Base-by-base conservation (phyloP, 64 coral and sea anemone genomes). In the Porites australiensis region DNA sequence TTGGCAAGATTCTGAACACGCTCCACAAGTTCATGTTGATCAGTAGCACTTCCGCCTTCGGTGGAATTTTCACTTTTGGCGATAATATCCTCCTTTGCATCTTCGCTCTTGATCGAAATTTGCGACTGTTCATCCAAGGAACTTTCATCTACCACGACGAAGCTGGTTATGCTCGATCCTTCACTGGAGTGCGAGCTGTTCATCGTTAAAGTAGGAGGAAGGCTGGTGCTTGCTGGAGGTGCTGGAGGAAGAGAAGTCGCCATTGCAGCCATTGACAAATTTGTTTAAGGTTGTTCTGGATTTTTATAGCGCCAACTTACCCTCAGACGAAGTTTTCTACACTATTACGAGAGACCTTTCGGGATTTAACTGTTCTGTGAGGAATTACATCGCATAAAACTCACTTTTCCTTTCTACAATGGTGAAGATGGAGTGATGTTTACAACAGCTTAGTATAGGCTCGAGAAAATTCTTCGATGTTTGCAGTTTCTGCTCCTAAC, bases 151-250 rank as follows among this genome's bases (percentile, higher is more conserved):
- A 84, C 62, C 44, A 84, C 62, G 4, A 84, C 81, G 52, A 68
- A 84, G 16, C 79, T 37, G 27, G 27, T 44, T 14, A 27, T 45
- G 58, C 47, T 84, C 27, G 27, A 37, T 49, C 81, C 62, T 50
- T 51, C 81, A n/a, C 81, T 84, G 2, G 81, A 84, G 5, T 84
- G 63, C 5, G 81, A 84, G 23, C 62, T 84, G 47, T 49, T 84
- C 63, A 84, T 50, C 20, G 9, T 50, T 13, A 9, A 3, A 21
- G 61, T 9, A 18, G 61, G 11, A 12, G 63, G 46, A 68, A 64
- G 63, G 13, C 44, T 65, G 18, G 14, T 66, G 2, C 27, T 37
- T 37, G 27, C 27, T 37, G 27, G 27, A 37, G 27, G 27, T 37
- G 44, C 63, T 50, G 81, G 19, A 44, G 69, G 16, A 20, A 47